Evolutionary conservation across 2,888 invertebrate genomes (phyloP).

Genomic region (Lochmaea capreae): DNA sequence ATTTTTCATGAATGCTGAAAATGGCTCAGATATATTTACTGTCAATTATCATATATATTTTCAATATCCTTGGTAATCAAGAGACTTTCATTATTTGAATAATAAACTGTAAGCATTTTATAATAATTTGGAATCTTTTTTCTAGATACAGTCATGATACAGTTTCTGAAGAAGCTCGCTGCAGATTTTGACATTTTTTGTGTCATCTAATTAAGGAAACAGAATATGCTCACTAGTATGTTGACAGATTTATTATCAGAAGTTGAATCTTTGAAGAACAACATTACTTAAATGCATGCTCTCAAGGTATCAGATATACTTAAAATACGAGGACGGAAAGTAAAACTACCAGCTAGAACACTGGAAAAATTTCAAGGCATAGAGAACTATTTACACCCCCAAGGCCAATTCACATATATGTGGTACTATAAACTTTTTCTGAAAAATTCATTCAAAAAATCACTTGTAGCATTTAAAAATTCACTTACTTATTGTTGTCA

Average conservation of each 20-base stretch:
- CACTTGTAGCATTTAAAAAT: too few relatives aligned
- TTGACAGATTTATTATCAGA: constrained; percentile 10
- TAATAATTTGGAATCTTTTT: not conserved
- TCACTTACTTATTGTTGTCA: too few relatives aligned
- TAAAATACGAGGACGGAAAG: not conserved
- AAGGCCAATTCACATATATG: not conserved
- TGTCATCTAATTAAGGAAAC: constrained; percentile 5
- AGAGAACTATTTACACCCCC: constrained; percentile 10
- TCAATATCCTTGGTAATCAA: too few relatives aligned
- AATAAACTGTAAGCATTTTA: too few relatives aligned
- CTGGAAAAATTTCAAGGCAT: constrained; percentile 4
- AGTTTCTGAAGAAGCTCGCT: not conserved
- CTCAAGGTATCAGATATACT: not conserved
- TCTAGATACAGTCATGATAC: constrained; percentile 8
- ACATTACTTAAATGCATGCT: not conserved
- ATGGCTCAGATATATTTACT: too few relatives aligned
- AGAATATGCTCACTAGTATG: constrained; percentile 7
- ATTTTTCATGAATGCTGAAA: too few relatives aligned
- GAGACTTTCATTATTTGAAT: too few relatives aligned
- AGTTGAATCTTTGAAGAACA: constrained; percentile 7
- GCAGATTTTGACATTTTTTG: constrained; percentile 1
- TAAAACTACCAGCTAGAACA: constrained; percentile 7
- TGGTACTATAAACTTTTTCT: not conserved
- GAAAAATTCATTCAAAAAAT: too few relatives aligned
- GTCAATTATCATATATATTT: too few relatives aligned